Evolutionary conservation across 2,113 vertebrate species (phyloP), one percentile per base, ranked within the genome.

Genomic region (Datnioides undecimradiatus): DNA sequence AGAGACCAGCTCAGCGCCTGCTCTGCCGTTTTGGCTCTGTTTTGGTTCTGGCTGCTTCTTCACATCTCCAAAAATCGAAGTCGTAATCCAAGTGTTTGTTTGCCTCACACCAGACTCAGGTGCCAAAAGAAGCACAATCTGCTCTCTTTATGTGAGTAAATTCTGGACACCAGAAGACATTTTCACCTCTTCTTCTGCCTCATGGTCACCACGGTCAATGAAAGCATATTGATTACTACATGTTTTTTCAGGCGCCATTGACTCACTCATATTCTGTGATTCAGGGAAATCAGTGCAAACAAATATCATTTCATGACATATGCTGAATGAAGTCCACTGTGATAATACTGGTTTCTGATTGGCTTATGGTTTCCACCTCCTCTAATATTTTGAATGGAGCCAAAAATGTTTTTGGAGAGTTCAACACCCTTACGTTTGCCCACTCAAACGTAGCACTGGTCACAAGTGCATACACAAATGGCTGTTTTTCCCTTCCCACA

Each of bases 401-500:
- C 16, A 55, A 59, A 48, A 6, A 3, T 58, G 36, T 72, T 57
- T 51, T 34, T 45, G 31, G 11, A 40, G 57, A 54, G 23, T 62
- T 78, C 9, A 46, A 34, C 16, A 62, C 72, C 31, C 38, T 63
- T 51, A 1, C 41, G 58, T 67, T 38, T 31, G 14, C 46, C 16
- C 49, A 67, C 38, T 69, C 41, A 55, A 36, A 49, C 66, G 31
- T 54, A 81, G 21, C 38, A 59, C 8, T 67, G 59, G 46, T 60
- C 63, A 19, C 23, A 73, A 73, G 63, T 55, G 64, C 19, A 5
- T 13, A 46, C 36, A 75, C 65, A 40, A 80, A 85, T 31, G 19
- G 43, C 31, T 76, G 60, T 76, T 86, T 86, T 74, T 59, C 31
- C 23, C 49, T 71, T 62, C 21, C 77, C 46, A 62, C 69, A 65